Base-by-base conservation (phyloP, 2,888 invertebrate species). In the Apodemia mormo region DNA sequence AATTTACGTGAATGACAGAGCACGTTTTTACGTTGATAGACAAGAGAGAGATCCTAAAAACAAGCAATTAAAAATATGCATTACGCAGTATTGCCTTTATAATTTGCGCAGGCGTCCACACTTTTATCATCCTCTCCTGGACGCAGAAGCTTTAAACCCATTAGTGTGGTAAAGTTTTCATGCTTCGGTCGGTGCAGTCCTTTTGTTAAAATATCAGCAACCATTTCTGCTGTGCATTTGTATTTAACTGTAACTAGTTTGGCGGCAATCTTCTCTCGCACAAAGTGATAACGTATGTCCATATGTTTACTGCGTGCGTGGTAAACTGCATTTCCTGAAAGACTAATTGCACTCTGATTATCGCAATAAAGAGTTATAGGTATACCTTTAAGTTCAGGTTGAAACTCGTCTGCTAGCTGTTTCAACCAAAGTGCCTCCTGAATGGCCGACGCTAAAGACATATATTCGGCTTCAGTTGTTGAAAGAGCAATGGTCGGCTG, bases 271-370 rank as follows among this genome's bases (percentile, higher is more conserved):
- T 49, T 74, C 67, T 78, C 76, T 68, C 75, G 40, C 33, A 76
- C 52, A 22, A 77, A 77, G 67, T 77, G 76, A 40, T 74, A 75
- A 9, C 76, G 75, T 12, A 76, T 71, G 54, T 78, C 76, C 14
- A 49, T 49, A 14, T n/a, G 14, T 69, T 76, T 76, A 64, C 76
- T 77, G 33, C 45, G 49, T 49, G 49, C 14, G 5, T 49, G 52
- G 52, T 78, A 77, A 7, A 64, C 64, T n/a, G 54, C 71, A 49
- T 71, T 68, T 49, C 72, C 75, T 77, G 76, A 73, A 79, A 77
- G 58, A 69, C 76, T 74, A 69, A 77, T 77, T 0, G 75, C 76
- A 72, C 78, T 77, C 64, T 76, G 73, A 72, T 75, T 78, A 74
- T 78, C 76, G 65, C 76, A 75, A 66, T 73, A 76, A 33, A 76